Evolutionary conservation across 2,113 vertebrate species (phyloP).

Genomic region (Sterrhoptilus dennistouni): DNA sequence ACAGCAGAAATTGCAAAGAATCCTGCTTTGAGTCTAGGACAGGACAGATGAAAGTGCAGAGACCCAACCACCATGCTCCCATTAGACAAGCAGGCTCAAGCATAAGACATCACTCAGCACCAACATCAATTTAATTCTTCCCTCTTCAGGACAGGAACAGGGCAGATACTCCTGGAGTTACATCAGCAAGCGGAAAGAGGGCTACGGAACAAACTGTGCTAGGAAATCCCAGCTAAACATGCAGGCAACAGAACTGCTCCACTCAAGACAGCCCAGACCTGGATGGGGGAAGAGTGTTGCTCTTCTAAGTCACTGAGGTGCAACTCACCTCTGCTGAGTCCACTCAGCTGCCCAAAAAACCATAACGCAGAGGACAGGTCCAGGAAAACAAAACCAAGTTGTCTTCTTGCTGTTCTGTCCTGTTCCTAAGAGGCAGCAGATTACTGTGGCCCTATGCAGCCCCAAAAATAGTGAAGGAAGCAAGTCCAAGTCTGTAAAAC

Average conservation of each 20-base stretch:
- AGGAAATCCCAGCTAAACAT: slow-evolving; percentile 44
- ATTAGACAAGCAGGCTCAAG: neutral
- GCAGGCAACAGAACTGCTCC: slow-evolving; percentile 21
- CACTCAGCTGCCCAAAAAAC: slow-evolving; percentile 10
- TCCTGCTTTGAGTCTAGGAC: neutral
- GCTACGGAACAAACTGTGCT: neutral
- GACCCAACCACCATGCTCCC: neutral
- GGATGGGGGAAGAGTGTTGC: neutral
- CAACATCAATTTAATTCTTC: slow-evolving; percentile 71
- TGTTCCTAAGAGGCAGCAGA: slow-evolving; percentile 35
- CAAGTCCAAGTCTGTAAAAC: slow-evolving; percentile 64
- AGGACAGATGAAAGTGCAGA: neutral
- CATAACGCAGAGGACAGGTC: neutral
- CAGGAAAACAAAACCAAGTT: slow-evolving; percentile 5
- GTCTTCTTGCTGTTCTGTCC: slow-evolving; percentile 25
- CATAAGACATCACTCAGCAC: slow-evolving; percentile 46
- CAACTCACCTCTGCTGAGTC: neutral
- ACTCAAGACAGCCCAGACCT: slow-evolving; percentile 10
- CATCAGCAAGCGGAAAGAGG: slow-evolving; percentile 37
- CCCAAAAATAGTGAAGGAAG: slow-evolving; percentile 33
- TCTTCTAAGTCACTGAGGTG: slow-evolving; percentile 24
- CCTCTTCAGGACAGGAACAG: slow-evolving; percentile 46
- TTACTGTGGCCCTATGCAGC: slow-evolving; percentile 12
- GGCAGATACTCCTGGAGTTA: slow-evolving; percentile 31
- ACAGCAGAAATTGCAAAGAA: neutral